Percentiles rank a stretch among this genome's conserved stretches.
These are phyloP conservation scores for Pipra filicauda DNA, from an alignment of 2,113 vertebrate species.

Conservation along the genomic window DNA sequence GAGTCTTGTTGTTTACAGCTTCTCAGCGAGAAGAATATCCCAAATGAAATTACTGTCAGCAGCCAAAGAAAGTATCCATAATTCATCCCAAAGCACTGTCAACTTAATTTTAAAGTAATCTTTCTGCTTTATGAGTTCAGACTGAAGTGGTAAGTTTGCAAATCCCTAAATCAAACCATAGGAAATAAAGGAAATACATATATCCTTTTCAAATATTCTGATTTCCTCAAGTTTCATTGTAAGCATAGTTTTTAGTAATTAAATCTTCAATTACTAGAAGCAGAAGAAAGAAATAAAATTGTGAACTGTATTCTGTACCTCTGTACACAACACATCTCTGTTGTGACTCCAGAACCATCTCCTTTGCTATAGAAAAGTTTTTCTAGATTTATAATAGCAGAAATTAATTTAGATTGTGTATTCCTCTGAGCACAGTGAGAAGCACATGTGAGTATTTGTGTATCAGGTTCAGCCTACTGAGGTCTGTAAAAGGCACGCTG, in stretches of 20 bases:
- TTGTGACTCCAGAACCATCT: not conserved
- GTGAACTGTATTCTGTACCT: not conserved
- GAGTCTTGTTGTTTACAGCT: conserved; percentile 81
- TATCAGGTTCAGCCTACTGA: not conserved
- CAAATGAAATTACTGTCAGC: conserved; percentile 78
- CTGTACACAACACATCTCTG: not conserved
- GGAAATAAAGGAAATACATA: conserved; percentile 54
- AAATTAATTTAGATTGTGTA: not conserved
- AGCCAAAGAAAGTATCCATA: conserved; percentile 73
- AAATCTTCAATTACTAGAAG: not conserved
- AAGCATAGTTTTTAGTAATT: not conserved
- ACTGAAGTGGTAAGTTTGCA: conserved; percentile 68
- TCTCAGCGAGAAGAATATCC: conserved; percentile 78
- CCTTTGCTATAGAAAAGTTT: not conserved
- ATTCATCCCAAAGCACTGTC: conserved; percentile 82
- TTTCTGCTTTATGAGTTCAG: conserved; percentile 80
- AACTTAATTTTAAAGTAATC: conserved; percentile 85
- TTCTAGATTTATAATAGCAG: not conserved
- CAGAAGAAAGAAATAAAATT: conserved; percentile 14
- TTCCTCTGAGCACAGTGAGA: not conserved
- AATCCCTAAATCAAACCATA: conserved; percentile 32
- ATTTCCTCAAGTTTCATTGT: conserved; percentile 8
- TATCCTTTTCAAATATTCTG: conserved; percentile 17
- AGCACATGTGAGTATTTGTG: not conserved
- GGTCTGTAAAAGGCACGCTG: not conserved